Evolutionary conservation across 1,140 invertebrate species (phyloP).

Genomic region (Ectropis grisescens): DNA sequence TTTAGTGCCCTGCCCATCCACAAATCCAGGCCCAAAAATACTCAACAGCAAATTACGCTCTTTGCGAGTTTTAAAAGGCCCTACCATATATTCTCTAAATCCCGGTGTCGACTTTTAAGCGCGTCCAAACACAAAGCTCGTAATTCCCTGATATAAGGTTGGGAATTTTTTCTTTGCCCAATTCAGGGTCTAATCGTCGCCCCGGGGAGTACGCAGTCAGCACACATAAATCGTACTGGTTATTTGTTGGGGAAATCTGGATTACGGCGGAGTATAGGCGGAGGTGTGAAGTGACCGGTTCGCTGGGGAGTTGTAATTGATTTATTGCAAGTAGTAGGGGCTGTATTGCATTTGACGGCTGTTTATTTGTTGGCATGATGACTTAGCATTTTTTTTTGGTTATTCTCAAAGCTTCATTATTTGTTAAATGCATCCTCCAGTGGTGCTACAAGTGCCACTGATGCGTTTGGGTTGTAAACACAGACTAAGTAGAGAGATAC

Average conservation of each 20-base stretch:
- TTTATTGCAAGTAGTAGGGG: neutral
- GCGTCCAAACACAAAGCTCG: conserved; percentile 3
- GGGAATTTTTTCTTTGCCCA: conserved; percentile 4
- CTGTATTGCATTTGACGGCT: too few relatives aligned
- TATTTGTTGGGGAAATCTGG: conserved; percentile 7
- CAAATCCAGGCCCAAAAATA: too few relatives aligned
- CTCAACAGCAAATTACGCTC: too few relatives aligned
- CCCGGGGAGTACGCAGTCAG: neutral
- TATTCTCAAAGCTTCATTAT: too few relatives aligned
- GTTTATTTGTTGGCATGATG: too few relatives aligned
- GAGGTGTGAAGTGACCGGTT: neutral
- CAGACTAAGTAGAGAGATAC: too few relatives aligned
- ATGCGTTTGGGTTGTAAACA: too few relatives aligned
- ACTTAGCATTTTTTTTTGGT: too few relatives aligned
- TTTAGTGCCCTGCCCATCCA: too few relatives aligned
- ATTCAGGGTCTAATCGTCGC: conserved; percentile 2
- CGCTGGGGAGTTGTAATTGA: conserved; percentile 5
- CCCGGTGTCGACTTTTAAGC: conserved; percentile 5
- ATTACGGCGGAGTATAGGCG: neutral
- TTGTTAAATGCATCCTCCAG: too few relatives aligned
- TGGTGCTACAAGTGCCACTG: too few relatives aligned
- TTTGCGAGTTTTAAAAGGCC: too few relatives aligned
- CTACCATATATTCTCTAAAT: conserved; percentile 5
- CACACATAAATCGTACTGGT: conserved; percentile 6
- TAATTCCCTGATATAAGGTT: conserved; percentile 8